A percentile compares a stretch with the other conserved stretches of the same genome.
Evolutionary conservation across 2,113 vertebrate species (phyloP).

Genomic region (Sceloporus undulatus): DNA sequence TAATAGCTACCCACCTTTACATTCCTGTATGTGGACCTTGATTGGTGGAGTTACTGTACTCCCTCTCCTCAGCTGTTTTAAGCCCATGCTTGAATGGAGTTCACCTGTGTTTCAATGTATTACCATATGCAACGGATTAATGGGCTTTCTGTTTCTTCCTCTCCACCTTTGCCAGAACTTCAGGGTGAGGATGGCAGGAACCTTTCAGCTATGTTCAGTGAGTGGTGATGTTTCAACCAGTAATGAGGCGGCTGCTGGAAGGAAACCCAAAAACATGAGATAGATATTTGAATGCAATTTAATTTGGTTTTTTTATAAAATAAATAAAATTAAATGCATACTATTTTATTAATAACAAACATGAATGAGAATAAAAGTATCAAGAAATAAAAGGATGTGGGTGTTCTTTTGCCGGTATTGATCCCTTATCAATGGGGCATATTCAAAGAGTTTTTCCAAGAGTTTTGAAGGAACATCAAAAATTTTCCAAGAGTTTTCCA

Average conservation of each 20-base stretch:
- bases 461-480: too few relatives aligned
- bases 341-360: conserved; percentile 30
- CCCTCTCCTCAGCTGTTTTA: background rate
- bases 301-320: background rate
- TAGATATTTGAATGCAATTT: background rate
- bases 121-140: background rate
- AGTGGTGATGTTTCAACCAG: background rate
- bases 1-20: background rate
- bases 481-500: background rate
- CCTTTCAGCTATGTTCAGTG: background rate
- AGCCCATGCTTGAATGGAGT: background rate
- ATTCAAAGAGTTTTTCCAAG: background rate
- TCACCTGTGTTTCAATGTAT: background rate
- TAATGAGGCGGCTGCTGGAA: background rate
- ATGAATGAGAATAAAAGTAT: conserved; percentile 14
- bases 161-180: background rate
- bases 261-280: background rate
- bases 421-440: background rate
- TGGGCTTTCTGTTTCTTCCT: background rate
- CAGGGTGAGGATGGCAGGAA: background rate
- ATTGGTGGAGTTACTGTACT: background rate
- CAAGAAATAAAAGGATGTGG: conserved; percentile 7
- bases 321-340: background rate
- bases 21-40: background rate
- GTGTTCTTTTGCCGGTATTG: background rate